phyloP scores from a whole-genome alignment of 2,797 vertebrate species.

The Cyprinodon diabolis region DNA sequence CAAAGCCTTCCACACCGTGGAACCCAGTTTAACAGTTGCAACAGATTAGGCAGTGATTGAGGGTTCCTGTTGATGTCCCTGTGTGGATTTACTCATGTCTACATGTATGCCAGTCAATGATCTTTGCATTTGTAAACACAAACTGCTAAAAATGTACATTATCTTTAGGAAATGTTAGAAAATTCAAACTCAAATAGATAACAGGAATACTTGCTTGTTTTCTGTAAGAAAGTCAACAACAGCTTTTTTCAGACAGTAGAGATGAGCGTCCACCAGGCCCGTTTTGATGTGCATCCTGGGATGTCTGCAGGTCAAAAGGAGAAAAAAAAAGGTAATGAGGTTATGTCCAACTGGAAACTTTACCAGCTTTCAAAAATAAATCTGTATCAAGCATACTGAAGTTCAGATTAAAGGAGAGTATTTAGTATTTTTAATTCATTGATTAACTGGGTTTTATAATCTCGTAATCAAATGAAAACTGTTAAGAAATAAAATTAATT shows the following conservation, averaged over 20 bases:
- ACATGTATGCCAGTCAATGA: not conserved
- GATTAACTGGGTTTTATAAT: not conserved
- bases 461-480: not conserved
- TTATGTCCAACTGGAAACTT: not conserved
- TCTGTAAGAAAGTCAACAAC: conserved; percentile 90
- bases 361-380: not conserved
- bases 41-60: conserved; percentile 46
- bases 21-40: conserved; percentile 58
- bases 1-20: conserved; percentile 63
- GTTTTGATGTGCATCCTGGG: conserved; percentile 95
- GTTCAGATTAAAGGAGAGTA: not conserved
- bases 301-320: conserved; percentile 79
- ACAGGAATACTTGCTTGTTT: conserved; percentile 77
- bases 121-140: not conserved
- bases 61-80: conserved; percentile 32
- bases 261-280: conserved; percentile 94
- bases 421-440: not conserved
- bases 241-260: conserved; percentile 96
- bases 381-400: not conserved
- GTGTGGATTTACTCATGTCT: not conserved
- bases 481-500: not conserved
- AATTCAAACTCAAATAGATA: not conserved
- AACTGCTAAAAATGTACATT: not conserved
- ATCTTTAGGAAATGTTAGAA: not conserved
- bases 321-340: not conserved